Evolutionary conservation across 1,140 invertebrate species (phyloP).

Genomic region (Drosophila pseudoananassae): DNA sequence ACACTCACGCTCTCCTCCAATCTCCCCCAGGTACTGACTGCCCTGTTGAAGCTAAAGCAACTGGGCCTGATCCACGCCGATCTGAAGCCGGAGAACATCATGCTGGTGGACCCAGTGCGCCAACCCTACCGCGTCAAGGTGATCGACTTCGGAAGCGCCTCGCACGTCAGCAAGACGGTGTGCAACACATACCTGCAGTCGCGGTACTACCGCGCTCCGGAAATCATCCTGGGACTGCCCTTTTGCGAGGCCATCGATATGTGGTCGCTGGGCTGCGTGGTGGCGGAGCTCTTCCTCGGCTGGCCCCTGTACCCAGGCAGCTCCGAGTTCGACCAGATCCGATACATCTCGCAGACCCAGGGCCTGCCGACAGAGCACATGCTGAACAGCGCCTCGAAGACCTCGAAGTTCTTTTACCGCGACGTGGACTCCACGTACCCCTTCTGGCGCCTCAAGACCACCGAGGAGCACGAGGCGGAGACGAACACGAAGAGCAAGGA

Average conservation of each 20-base stretch:
- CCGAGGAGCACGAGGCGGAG: conserved; percentile 99
- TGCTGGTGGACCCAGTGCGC: conserved; percentile 98
- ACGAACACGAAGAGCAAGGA: conserved; percentile 99
- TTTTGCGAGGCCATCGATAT: conserved; percentile 99
- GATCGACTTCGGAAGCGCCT: conserved; percentile 99
- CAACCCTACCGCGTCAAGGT: conserved; percentile 99
- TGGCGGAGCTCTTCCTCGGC: conserved; percentile 99
- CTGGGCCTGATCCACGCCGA: conserved; percentile 99
- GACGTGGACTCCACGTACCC: conserved; percentile 98
- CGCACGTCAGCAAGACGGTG: conserved; percentile 99
- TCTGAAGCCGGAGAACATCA: conserved; percentile 99
- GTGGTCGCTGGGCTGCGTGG: conserved; percentile 99
- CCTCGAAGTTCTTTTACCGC: conserved; percentile 98
- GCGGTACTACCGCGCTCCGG: conserved; percentile 99
- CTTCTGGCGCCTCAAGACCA: conserved; percentile 98
- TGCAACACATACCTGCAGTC: conserved; percentile 99
- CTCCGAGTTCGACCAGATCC: conserved; percentile 99
- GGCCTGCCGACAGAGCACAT: conserved; percentile 98
- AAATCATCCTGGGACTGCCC: conserved; percentile 98
- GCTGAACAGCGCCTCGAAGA: conserved; percentile 99
- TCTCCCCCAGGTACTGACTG: conserved; percentile 89
- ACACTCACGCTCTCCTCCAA: too few relatives aligned
- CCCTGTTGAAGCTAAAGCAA: conserved; percentile 98
- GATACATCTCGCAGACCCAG: conserved; percentile 90
- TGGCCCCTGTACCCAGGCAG: conserved; percentile 99